A percentile compares a stretch with the other conserved stretches of the same genome.
phyloP scores from a whole-genome alignment of 2,797 vertebrate species.

The Crocidura indochinensis region DNA sequence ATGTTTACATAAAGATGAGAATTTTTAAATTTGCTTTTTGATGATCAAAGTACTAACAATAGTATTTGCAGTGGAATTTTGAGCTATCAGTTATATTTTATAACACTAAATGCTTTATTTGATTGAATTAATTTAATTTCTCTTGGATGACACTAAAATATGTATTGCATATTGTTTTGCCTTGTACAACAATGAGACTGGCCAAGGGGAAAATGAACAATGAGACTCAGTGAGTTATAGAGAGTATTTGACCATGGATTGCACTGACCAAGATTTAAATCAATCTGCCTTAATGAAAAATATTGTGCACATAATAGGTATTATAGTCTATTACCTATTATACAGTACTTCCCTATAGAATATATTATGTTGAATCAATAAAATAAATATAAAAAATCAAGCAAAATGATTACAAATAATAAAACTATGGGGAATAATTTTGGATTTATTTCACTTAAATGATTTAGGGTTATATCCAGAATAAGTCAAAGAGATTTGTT shows the following conservation, averaged over 20 bases:
- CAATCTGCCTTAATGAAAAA: constrained; percentile 40
- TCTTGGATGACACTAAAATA: background rate
- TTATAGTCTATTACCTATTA: background rate
- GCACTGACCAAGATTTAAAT: constrained; percentile 30
- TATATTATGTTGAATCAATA: constrained; percentile 52
- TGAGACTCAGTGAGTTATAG: constrained; percentile 42
- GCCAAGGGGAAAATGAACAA: background rate
- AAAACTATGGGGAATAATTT: background rate
- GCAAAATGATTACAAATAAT: constrained; percentile 42
- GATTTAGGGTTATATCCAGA: constrained; percentile 52
- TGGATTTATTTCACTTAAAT: constrained; percentile 60
- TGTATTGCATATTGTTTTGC: too few species aligned
- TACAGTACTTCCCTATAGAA: constrained; percentile 22
- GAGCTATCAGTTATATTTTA: constrained; percentile 6
- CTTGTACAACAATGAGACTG: too few species aligned
- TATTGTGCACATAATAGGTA: constrained; percentile 7
- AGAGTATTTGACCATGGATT: background rate
- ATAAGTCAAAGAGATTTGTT: constrained; percentile 55
- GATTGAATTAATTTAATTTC: background rate
- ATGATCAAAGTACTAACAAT: background rate
- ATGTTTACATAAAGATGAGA: constrained; percentile 33
- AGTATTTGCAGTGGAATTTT: background rate
- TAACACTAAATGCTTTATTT: constrained; percentile 7
- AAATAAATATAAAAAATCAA: constrained; percentile 48
- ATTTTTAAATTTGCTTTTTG: constrained; percentile 35